Conservation (phyloP, 2,888 invertebrate species). For the Strigamia maritima region DNA sequence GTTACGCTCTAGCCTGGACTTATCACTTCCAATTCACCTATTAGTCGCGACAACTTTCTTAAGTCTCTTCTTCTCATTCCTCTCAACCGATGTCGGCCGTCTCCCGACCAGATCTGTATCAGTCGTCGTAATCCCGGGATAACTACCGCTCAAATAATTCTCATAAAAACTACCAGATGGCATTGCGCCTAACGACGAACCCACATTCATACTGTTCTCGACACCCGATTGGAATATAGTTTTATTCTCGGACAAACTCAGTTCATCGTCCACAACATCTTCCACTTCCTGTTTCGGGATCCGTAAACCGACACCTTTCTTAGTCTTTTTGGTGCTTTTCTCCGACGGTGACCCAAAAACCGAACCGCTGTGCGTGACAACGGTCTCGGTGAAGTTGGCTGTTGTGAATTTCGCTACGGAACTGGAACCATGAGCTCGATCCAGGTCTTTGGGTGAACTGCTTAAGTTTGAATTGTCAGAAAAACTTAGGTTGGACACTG, state of each 20-base stretch:
- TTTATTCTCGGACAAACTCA: conserved; percentile 34
- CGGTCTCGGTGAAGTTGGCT: conserved; percentile 61
- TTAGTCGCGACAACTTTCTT: conserved; percentile 36
- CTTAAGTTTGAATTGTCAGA: conserved; percentile 33
- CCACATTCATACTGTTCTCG: background rate
- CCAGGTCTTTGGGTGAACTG: conserved; percentile 35
- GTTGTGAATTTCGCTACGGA: conserved; percentile 54
- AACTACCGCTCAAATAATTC: conserved; percentile 43
- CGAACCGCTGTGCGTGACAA: conserved; percentile 61
- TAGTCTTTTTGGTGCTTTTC: conserved; percentile 35
- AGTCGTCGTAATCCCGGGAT: conserved; percentile 27
- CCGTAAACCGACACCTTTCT: conserved; percentile 31
- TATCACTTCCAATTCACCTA: conserved; percentile 19
- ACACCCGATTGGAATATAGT: background rate
- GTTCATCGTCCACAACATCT: conserved; percentile 17
- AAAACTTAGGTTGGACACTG: conserved; percentile 44
- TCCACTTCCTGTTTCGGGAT: background rate
- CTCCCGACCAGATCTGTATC: conserved; percentile 34
- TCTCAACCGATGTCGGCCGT: conserved; percentile 37
- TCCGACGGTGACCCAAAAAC: conserved; percentile 52
- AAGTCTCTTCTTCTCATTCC: conserved; percentile 44
- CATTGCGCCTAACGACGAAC: conserved; percentile 3
- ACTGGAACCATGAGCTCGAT: conserved; percentile 43
- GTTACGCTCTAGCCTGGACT: no score
- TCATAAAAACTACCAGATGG: conserved; percentile 42